Percentiles rank a stretch among this genome's conserved stretches.
Evolutionary conservation across 2,888 invertebrate genomes (phyloP).

Genomic region (Zygogramma bicolorata): DNA sequence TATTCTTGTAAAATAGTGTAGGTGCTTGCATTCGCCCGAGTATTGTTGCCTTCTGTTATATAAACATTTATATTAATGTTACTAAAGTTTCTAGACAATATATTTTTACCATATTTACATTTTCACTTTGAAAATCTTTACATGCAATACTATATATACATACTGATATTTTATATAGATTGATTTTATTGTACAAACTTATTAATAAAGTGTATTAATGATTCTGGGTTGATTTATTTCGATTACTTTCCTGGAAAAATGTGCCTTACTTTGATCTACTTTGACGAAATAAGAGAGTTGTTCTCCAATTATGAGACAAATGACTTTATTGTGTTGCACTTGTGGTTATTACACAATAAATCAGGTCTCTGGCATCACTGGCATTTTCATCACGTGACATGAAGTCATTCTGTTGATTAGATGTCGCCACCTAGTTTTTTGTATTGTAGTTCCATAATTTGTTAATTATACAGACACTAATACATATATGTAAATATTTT

Average conservation of each 20-base stretch:
- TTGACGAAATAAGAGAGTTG: too few species aligned
- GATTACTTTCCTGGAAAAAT: not conserved
- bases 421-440: too few species aligned
- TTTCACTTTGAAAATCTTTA: slow-evolving; percentile 37
- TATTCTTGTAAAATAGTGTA: slow-evolving; percentile 42
- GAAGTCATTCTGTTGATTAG: too few species aligned
- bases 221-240: not conserved
- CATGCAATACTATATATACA: slow-evolving; percentile 39
- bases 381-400: too few species aligned
- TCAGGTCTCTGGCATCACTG: too few species aligned
- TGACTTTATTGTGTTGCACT: too few species aligned
- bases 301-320: too few species aligned
- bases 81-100: slow-evolving; percentile 51
- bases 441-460: too few species aligned
- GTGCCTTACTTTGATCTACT: too few species aligned
- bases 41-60: slow-evolving; percentile 46
- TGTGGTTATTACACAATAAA: too few species aligned
- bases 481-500: too few species aligned
- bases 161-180: slow-evolving; percentile 44
- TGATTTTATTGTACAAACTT: slow-evolving; percentile 47
- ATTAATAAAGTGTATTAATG: slow-evolving; percentile 32
- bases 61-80: slow-evolving; percentile 48
- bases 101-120: slow-evolving; percentile 53
- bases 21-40: slow-evolving; percentile 31
- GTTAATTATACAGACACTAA: too few species aligned